Percentiles rank a stretch among this genome's conserved stretches.
Evolutionary conservation across 2,888 invertebrate genomes (phyloP).

Genomic region (Odontothrips loti): DNA sequence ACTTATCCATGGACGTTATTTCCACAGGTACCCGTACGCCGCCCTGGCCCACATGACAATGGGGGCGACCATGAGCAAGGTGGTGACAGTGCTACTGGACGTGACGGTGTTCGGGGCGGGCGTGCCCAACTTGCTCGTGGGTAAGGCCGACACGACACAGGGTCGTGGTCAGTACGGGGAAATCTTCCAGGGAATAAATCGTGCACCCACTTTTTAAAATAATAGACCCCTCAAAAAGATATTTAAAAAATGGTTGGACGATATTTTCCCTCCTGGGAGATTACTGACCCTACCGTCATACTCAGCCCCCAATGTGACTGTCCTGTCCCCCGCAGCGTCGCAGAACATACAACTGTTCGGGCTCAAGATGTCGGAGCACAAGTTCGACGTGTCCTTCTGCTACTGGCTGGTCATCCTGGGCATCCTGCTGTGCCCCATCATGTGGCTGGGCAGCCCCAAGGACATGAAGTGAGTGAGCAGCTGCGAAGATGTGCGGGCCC

Average conservation of each 20-base stretch:
- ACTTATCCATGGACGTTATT: not conserved
- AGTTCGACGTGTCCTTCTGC: constrained; percentile 69
- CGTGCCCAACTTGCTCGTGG: constrained; percentile 74
- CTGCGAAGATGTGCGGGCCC: too few species aligned
- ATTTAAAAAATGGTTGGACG: not conserved
- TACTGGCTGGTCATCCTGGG: constrained; percentile 78
- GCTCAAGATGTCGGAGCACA: constrained; percentile 60
- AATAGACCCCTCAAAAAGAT: not conserved
- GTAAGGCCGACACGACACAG: constrained; percentile 48
- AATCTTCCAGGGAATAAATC: too few species aligned
- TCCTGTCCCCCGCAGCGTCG: constrained; percentile 54
- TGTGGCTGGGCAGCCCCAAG: constrained; percentile 87
- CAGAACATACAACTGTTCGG: constrained; percentile 76
- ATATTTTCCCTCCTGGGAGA: too few species aligned
- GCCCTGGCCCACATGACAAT: constrained; percentile 76
- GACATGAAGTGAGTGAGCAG: constrained; percentile 75
- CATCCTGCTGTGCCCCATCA: constrained; percentile 66
- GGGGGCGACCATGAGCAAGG: constrained; percentile 57
- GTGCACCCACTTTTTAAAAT: too few species aligned
- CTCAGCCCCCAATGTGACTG: too few species aligned
- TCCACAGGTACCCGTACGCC: constrained; percentile 70
- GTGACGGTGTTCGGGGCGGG: constrained; percentile 72
- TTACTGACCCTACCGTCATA: too few species aligned
- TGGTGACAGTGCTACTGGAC: constrained; percentile 67
- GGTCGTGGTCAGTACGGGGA: too few species aligned